Conservation (phyloP, 2,113 vertebrate species). For the Atractosteus spatula region DNA sequence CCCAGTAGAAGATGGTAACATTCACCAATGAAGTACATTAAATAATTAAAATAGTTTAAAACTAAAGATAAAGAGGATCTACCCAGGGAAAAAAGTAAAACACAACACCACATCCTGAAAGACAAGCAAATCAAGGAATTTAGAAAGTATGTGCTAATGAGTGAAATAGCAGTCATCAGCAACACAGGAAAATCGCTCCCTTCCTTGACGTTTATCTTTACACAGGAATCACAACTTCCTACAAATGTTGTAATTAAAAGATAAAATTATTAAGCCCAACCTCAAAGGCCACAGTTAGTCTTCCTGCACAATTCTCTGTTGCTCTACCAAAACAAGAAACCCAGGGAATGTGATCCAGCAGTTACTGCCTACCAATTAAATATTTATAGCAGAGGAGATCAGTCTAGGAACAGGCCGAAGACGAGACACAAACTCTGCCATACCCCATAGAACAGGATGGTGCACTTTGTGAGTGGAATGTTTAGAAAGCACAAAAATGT, state of each 20-base stretch:
- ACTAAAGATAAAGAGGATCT: too few species aligned
- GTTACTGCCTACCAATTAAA: slow-evolving; percentile 34
- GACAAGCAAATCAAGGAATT: not conserved
- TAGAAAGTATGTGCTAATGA: not conserved
- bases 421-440: slow-evolving; percentile 11
- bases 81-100: not conserved
- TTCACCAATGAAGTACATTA: too few species aligned
- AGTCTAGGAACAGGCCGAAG: not conserved
- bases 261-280: slow-evolving; percentile 20
- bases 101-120: not conserved
- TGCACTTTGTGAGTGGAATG: too few species aligned
- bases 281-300: not conserved
- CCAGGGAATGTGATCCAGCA: slow-evolving; percentile 27
- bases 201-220: too few species aligned
- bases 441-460: too few species aligned
- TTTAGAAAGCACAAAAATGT: too few species aligned
- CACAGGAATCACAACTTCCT: too few species aligned
- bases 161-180: not conserved
- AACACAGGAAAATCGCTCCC: slow-evolving; percentile 9
- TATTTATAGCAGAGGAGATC: slow-evolving; percentile 22
- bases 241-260: slow-evolving; percentile 11
- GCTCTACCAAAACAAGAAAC: slow-evolving; percentile 9
- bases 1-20: too few species aligned
- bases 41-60: too few species aligned
- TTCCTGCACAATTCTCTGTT: not conserved